phyloP scores from a whole-genome alignment of 2,797 vertebrate species.

The Graptemys geographica region DNA sequence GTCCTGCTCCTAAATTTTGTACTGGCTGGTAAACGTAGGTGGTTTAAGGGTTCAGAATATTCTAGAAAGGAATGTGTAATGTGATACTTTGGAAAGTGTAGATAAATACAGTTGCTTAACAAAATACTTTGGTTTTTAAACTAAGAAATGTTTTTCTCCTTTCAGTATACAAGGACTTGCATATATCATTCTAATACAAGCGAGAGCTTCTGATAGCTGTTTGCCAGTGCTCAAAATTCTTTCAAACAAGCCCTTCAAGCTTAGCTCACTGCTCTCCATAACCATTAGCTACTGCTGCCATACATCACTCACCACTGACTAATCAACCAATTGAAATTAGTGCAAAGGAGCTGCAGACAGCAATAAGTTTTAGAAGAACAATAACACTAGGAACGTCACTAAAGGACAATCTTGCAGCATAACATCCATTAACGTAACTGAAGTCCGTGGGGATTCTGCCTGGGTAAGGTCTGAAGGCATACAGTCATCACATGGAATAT shows the following conservation, averaged over 20 bases:
- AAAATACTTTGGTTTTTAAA: background rate
- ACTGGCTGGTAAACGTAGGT: background rate
- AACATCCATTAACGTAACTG: background rate
- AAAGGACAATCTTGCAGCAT: background rate
- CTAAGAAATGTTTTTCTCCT: background rate
- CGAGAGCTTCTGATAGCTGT: background rate
- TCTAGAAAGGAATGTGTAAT: background rate
- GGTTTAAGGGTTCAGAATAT: background rate
- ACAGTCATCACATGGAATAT: slow-evolving; percentile 5
- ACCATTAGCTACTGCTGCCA: background rate
- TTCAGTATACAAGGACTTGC: background rate
- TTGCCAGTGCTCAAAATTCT: background rate
- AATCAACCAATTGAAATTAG: slow-evolving; percentile 7
- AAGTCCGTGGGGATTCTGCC: background rate
- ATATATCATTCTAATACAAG: background rate
- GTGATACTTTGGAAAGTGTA: background rate
- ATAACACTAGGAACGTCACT: background rate
- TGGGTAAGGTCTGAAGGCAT: background rate
- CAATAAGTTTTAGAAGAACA: background rate
- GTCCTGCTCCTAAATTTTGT: rapidly evolving
- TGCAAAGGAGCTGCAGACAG: background rate
- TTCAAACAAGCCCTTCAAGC: slow-evolving; percentile 22
- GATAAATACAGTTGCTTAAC: background rate
- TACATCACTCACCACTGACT: background rate
- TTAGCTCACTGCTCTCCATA: background rate